Evolutionary conservation across 2,888 invertebrate genomes (phyloP), one percentile per base, ranked within the genome.

Genomic region (Megastigmus dorsalis): DNA sequence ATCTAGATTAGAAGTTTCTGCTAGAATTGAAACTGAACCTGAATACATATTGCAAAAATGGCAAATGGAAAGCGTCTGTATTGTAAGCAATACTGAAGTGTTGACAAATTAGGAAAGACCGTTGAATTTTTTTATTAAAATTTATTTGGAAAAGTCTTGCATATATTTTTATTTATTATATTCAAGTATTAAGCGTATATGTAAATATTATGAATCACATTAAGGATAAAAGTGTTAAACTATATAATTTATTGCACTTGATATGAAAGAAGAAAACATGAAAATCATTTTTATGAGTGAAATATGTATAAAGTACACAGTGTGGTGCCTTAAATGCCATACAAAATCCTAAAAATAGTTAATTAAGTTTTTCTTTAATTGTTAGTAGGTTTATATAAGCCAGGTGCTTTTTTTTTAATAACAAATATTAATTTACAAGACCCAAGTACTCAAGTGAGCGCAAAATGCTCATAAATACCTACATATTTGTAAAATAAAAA

Each of bases 1-100:
- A 55, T 89, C 92, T 10, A 90, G 92, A 60, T 89, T 93, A 83
- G 89, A 91, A 80, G 84, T 91, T n/a, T 88, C 82, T 36, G 85
- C 85, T 33, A 86, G 80, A 80, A 77, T 81, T 66, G 80, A 83
- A 72, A 82, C 81, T 76, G 82, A 79, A 76, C 75, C 74, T 13
- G 83, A 88, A 62, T 88, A 84, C 65, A 76, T 83, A 13, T 77
- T 80, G 43, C 88, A 88, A 69, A 86, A 86, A 50, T 88, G 88
- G 86, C 83, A 80, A 67, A 82, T 84, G 78, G 87, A 88, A 66
- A 88, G 87, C 72, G 84, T 86, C 66, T 88, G 88, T 76, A 82
- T 86, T 71, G 81, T 88, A 13, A 74, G 67, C 52, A 70, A 63
- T 50, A 38, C 15, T 9, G 38, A 68, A 52, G 50, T n/a, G 36